Conservation (phyloP, 1,140 invertebrate genomes). For the Temnothorax curvispinosus region DNA sequence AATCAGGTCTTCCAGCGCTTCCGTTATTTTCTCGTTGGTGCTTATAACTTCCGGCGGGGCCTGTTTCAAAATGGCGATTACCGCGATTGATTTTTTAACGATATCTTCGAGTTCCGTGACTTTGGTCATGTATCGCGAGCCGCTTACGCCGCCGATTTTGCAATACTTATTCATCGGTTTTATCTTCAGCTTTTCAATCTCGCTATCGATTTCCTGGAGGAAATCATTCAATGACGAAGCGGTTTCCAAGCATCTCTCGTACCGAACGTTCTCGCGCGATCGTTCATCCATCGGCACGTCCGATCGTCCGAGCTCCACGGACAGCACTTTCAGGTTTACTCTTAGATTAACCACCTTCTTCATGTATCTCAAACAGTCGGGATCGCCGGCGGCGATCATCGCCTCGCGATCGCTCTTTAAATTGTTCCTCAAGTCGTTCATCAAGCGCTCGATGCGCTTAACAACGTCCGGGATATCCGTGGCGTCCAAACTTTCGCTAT, state of each 20-base stretch:
- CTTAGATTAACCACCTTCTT: slow-evolving; percentile 63
- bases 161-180: slow-evolving; percentile 40
- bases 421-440: slow-evolving; percentile 61
- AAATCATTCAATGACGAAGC: slow-evolving; percentile 30
- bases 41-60: not conserved
- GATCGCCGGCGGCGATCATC: slow-evolving; percentile 61
- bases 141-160: slow-evolving; percentile 19
- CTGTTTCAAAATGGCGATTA: slow-evolving; percentile 41
- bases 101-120: slow-evolving; percentile 57
- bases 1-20: slow-evolving; percentile 46
- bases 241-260: slow-evolving; percentile 8
- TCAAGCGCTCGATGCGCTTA: slow-evolving; percentile 43
- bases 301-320: slow-evolving; percentile 25
- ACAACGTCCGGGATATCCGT: slow-evolving; percentile 4
- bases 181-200: slow-evolving; percentile 57
- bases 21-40: slow-evolving; percentile 4
- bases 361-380: slow-evolving; percentile 60
- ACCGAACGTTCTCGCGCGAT: not conserved
- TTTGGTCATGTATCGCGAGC: slow-evolving; percentile 51
- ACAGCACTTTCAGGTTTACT: slow-evolving; percentile 48
- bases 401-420: slow-evolving; percentile 67
- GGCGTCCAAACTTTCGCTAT: not conserved
- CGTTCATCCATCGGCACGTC: not conserved
- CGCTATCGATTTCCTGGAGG: slow-evolving; percentile 38
- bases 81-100: slow-evolving; percentile 15